Conservation (phyloP, 2,888 invertebrate genomes). For the Plebejus argus region DNA sequence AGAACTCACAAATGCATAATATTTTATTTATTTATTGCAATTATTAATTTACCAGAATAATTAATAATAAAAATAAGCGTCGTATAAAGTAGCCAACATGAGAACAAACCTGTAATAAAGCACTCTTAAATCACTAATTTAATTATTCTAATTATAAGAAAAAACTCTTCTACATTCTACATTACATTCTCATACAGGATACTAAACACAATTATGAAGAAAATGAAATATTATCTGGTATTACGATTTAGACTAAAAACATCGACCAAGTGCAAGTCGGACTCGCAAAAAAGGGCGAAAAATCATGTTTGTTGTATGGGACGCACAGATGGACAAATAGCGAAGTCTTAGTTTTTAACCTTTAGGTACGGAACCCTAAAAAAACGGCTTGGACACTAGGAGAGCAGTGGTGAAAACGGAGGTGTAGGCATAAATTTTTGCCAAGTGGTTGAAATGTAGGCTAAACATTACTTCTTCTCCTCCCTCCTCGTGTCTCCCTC, state of each 20-base stretch:
- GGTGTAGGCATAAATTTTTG: no score
- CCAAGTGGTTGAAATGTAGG: no score
- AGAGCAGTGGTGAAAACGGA: no score
- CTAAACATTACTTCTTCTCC: no score
- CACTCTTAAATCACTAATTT: constrained; percentile 4
- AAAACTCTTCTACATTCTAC: constrained; percentile 7
- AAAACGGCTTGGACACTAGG: no score
- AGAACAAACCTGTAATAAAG: not conserved
- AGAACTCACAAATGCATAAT: not conserved
- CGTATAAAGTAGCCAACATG: not conserved
- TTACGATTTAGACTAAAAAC: not conserved
- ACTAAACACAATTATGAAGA: not conserved
- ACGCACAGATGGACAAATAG: no score
- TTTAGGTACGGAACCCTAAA: no score
- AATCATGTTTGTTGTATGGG: no score
- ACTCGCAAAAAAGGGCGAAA: no score
- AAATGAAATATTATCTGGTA: not conserved
- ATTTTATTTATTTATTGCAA: not conserved
- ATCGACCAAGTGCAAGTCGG: no score
- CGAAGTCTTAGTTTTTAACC: no score
- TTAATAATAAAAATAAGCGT: not conserved
- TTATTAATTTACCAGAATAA: not conserved
- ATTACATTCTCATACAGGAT: not conserved
- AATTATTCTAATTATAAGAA: not conserved
- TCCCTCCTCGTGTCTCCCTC: no score